Conservation (phyloP, 2,797 vertebrate species). For the Danio choprae region DNA sequence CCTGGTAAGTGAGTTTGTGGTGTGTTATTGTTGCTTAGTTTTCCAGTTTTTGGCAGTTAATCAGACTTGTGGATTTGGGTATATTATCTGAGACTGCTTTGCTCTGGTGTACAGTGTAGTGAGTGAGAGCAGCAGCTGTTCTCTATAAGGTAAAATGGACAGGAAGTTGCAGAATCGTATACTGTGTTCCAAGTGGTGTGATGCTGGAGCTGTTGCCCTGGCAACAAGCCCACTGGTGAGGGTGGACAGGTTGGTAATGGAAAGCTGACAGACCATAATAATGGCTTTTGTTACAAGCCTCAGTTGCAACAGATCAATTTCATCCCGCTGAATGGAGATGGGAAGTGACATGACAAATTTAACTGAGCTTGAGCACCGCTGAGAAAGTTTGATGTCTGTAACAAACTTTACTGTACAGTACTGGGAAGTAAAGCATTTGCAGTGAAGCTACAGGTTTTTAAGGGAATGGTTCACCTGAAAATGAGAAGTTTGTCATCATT, state of each 20-base stretch:
- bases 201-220: constrained; percentile 71
- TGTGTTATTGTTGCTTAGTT: not conserved
- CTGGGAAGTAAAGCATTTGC: not conserved
- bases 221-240: constrained; percentile 70
- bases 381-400: constrained; percentile 25
- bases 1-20: constrained; percentile 71
- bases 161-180: constrained; percentile 36
- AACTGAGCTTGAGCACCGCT: not conserved
- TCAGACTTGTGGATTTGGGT: not conserved
- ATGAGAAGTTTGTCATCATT: not conserved
- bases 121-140: constrained; percentile 26
- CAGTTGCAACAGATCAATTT: constrained; percentile 60
- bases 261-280: constrained; percentile 67
- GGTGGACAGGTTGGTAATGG: constrained; percentile 65
- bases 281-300: constrained; percentile 65
- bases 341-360: constrained; percentile 20
- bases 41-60: not conserved
- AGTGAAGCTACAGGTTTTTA: not conserved
- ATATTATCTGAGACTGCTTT: constrained; percentile 1
- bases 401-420: not conserved
- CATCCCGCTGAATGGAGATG: constrained; percentile 46
- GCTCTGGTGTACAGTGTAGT: not conserved
- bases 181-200: constrained; percentile 67
- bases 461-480: not conserved
- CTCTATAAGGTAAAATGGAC: constrained; percentile 27